Conservation (phyloP, 2,113 vertebrate genomes). For the Bujurquina vittata region DNA sequence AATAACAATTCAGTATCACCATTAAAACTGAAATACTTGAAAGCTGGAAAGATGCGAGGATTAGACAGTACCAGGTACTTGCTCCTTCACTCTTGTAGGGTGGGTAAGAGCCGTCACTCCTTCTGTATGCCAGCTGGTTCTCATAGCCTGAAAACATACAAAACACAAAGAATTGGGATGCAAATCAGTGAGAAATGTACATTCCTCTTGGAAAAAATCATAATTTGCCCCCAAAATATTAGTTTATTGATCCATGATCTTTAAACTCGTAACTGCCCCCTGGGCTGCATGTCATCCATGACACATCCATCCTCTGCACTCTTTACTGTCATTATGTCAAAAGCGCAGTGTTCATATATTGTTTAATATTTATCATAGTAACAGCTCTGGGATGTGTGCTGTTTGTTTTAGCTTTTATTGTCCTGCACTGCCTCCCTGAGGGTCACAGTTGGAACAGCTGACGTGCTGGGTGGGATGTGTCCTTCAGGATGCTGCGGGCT, state of each 20-base stretch:
- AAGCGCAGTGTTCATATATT: too few species aligned
- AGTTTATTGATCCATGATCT: neutral
- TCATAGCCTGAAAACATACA: slow-evolving; percentile 73
- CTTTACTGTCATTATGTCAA: too few species aligned
- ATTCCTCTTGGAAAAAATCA: neutral
- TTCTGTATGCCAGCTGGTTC: slow-evolving; percentile 78
- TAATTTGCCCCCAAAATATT: neutral
- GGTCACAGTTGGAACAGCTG: too few species aligned
- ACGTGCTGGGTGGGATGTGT: too few species aligned
- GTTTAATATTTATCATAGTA: too few species aligned
- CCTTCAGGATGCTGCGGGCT: too few species aligned
- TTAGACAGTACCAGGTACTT: slow-evolving; percentile 78
- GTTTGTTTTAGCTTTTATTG: too few species aligned
- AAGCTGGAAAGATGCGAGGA: neutral
- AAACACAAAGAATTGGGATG: neutral
- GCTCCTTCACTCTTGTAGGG: slow-evolving; percentile 78
- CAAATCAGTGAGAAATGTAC: neutral
- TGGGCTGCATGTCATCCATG: neutral
- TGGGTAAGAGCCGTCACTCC: slow-evolving; percentile 77
- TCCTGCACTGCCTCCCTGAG: too few species aligned
- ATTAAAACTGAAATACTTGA: neutral
- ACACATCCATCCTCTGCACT: too few species aligned
- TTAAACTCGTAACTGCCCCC: too few species aligned
- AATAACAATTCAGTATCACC: neutral
- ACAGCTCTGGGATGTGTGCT: too few species aligned